Percentiles rank a stretch among this genome's conserved stretches.
These are phyloP conservation scores for Argyrosomus japonicus DNA, from an alignment of 2,113 vertebrate species.

Conservation along the genomic window DNA sequence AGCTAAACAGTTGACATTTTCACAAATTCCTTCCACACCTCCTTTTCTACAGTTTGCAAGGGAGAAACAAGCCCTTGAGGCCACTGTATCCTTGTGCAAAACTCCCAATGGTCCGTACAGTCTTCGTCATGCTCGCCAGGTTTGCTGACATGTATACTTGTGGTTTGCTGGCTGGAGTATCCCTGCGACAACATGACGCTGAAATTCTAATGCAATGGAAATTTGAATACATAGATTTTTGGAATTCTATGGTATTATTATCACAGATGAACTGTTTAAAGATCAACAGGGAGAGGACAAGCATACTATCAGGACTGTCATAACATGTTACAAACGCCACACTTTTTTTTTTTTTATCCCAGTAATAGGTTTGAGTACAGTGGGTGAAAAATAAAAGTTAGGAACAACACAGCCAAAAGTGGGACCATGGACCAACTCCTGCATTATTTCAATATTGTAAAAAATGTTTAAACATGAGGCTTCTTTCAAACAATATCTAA, in stretches of 20 bases:
- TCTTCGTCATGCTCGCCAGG: constrained; percentile 64
- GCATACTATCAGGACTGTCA: constrained; percentile 51
- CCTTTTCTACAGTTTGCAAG: constrained; percentile 68
- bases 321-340: constrained; percentile 50
- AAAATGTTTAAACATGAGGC: constrained; percentile 48
- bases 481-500: constrained; percentile 54
- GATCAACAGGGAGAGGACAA: constrained; percentile 40
- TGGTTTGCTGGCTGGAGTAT: constrained; percentile 59
- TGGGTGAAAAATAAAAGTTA: constrained; percentile 46
- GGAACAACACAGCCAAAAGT: constrained; percentile 43
- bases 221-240: constrained; percentile 71
- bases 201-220: constrained; percentile 51
- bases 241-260: constrained; percentile 43
- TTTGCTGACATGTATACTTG: constrained; percentile 59
- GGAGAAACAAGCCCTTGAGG: constrained; percentile 71
- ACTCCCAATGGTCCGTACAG: constrained; percentile 58
- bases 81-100: constrained; percentile 71
- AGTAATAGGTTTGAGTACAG: constrained; percentile 47
- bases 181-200: constrained; percentile 56
- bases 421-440: constrained; percentile 36
- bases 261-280: constrained; percentile 38
- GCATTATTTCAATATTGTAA: constrained; percentile 42
- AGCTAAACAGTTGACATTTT: constrained; percentile 80
- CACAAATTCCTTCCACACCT: constrained; percentile 71
- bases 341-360: background rate